phyloP scores from a whole-genome alignment of 2,113 vertebrate species.

The Hippocampus abdominalis region DNA sequence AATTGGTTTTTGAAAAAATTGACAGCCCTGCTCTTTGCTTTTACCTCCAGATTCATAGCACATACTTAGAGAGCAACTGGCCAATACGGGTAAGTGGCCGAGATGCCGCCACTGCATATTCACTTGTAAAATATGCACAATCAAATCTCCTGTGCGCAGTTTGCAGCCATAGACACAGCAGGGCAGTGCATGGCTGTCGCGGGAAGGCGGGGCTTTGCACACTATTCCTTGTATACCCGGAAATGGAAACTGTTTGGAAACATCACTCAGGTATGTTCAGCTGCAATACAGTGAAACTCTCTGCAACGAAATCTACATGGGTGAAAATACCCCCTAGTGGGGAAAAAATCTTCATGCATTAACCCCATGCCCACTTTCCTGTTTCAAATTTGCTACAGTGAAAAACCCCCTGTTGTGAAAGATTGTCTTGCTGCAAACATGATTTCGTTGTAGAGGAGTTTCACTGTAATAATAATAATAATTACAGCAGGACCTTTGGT shows the following conservation, averaged over 20 bases:
- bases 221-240: conserved; percentile 93
- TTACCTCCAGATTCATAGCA: conserved; percentile 87
- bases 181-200: conserved; percentile 95
- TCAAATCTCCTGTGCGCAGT: conserved; percentile 67
- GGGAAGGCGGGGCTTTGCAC: conserved; percentile 94
- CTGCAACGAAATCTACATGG: too few species aligned
- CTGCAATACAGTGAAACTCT: too few species aligned
- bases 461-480: background rate
- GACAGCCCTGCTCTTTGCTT: background rate
- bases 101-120: background rate
- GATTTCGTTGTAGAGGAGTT: too few species aligned
- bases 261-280: conserved; percentile 85
- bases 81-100: conserved; percentile 82
- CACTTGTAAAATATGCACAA: background rate
- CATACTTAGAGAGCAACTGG: conserved; percentile 98
- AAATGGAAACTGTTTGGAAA: conserved; percentile 99
- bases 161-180: conserved; percentile 91
- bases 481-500: background rate
- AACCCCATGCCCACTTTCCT: too few species aligned
- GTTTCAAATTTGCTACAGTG: too few species aligned
- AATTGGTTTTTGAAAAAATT: too few species aligned
- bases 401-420: too few species aligned
- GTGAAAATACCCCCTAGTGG: too few species aligned
- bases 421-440: too few species aligned
- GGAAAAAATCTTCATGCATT: too few species aligned